A percentile compares a stretch with the other conserved stretches of the same genome.
Conservation (phyloP, 1,140 invertebrate genomes). For the Heliconius nattereri region DNA sequence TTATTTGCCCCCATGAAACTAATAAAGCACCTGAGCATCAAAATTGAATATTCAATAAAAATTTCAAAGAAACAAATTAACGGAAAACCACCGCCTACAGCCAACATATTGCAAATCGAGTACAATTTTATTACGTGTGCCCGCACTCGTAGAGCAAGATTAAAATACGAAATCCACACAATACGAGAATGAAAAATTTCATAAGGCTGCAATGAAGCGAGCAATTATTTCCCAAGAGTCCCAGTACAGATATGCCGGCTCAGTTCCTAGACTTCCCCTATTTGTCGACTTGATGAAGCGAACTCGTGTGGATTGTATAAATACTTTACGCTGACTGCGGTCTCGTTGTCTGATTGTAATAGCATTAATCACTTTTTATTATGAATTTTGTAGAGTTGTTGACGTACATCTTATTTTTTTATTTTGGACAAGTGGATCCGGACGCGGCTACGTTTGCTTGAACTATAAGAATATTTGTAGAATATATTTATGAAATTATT, state of each 20-base stretch:
- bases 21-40: background rate
- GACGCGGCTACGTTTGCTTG: too few relatives aligned
- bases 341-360: conserved; percentile 35
- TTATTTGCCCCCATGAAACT: background rate
- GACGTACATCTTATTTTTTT: too few relatives aligned
- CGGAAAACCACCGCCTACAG: background rate
- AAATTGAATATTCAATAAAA: background rate
- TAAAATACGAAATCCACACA: conserved; percentile 40
- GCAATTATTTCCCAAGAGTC: conserved; percentile 72
- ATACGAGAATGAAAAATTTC: conserved; percentile 59
- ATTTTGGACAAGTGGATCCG: too few relatives aligned
- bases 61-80: background rate
- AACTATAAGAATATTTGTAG: too few relatives aligned
- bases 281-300: conserved; percentile 64
- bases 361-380: conserved; percentile 31
- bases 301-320: conserved; percentile 40
- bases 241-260: conserved; percentile 65
- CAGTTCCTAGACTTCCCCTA: conserved; percentile 60
- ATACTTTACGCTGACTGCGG: conserved; percentile 38
- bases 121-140: conserved; percentile 18
- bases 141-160: conserved; percentile 15
- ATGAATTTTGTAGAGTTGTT: background rate
- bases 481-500: too few relatives aligned
- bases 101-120: conserved; percentile 25
- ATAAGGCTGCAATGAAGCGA: conserved; percentile 66